Percentiles rank a stretch among this genome's conserved stretches.
Evolutionary conservation across 2,113 vertebrate species (phyloP).

Genomic region (Anthoscopus minutus): DNA sequence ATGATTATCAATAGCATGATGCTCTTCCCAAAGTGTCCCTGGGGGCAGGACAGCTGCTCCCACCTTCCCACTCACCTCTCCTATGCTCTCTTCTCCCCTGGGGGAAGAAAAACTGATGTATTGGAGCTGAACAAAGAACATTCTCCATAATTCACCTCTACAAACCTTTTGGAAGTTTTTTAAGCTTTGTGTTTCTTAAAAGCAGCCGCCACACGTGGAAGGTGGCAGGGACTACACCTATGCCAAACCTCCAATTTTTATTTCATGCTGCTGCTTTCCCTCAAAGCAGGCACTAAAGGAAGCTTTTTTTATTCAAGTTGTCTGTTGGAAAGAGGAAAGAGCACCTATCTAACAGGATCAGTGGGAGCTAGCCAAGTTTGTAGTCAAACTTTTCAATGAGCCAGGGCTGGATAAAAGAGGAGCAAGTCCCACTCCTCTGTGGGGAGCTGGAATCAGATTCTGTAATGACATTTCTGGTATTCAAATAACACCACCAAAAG

Average conservation of each 20-base stretch:
- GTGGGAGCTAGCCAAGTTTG: background rate
- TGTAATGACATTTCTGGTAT: background rate
- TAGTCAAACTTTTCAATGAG: background rate
- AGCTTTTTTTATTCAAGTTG: background rate
- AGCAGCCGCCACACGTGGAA: background rate
- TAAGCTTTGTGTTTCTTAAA: background rate
- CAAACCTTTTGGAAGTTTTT: background rate
- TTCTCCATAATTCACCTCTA: background rate
- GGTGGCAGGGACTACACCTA: background rate
- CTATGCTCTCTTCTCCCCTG: background rate
- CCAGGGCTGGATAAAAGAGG: background rate
- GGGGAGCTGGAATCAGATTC: background rate
- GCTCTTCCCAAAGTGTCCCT: background rate
- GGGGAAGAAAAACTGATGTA: background rate
- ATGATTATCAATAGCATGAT: accelerated
- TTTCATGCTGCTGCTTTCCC: background rate
- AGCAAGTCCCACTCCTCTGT: background rate
- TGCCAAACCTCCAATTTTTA: background rate
- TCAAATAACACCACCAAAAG: background rate
- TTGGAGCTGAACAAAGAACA: background rate
- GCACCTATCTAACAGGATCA: background rate
- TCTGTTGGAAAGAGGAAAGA: background rate
- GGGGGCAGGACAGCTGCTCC: background rate
- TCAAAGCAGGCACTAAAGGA: background rate
- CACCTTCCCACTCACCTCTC: background rate